Conservation (phyloP, 2,113 vertebrate genomes). For the Alethe diademata region DNA sequence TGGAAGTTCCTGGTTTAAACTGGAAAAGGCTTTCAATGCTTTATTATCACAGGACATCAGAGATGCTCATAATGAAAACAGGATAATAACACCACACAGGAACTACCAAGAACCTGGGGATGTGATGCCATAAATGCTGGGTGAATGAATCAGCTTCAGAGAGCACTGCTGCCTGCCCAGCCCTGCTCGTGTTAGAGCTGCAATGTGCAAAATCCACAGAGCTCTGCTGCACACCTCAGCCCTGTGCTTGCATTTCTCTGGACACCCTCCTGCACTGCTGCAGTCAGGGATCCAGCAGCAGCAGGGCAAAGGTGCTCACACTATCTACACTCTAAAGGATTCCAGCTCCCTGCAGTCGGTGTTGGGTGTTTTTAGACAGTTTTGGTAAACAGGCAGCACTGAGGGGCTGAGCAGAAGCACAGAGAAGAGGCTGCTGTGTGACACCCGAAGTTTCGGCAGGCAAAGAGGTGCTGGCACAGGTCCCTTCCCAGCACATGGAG, state of each 20-base stretch:
- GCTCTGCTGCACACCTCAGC: background rate
- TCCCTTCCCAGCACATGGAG: accelerated
- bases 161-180: background rate
- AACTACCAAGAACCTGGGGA: background rate
- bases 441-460: background rate
- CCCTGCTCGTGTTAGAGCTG: background rate
- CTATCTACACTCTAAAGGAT: accelerated
- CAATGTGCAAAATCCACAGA: background rate
- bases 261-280: background rate
- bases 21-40: background rate
- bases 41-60: background rate
- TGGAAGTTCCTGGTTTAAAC: background rate
- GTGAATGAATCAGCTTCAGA: background rate
- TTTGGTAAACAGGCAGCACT: background rate
- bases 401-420: background rate
- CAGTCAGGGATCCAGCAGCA: background rate
- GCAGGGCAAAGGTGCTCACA: background rate
- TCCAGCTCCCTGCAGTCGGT: background rate
- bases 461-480: background rate
- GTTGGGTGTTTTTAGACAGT: background rate
- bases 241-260: accelerated
- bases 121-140: accelerated
- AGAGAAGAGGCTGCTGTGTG: accelerated
- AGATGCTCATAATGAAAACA: background rate
- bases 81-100: background rate